Evolutionary conservation across 2,797 vertebrate species (phyloP).

Genomic region (Cebuella pygmaea): DNA sequence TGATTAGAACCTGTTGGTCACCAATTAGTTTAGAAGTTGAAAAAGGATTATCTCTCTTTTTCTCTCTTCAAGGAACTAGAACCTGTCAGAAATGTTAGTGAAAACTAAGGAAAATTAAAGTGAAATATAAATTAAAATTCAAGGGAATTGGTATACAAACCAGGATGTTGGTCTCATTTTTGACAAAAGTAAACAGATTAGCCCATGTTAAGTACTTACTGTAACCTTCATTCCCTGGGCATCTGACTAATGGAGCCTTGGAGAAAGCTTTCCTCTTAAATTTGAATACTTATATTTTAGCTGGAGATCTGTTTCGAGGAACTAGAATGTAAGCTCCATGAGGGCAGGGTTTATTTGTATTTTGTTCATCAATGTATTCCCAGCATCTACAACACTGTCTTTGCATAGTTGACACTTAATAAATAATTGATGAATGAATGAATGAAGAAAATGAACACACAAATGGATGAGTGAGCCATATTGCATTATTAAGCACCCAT

Average conservation of each 20-base stretch:
- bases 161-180: constrained; percentile 40
- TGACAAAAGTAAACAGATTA: constrained; percentile 31
- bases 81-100: constrained; percentile 13
- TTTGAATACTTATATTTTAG: constrained; percentile 50
- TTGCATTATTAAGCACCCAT: neutral
- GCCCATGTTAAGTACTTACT: neutral
- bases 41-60: constrained; percentile 1
- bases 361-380: constrained; percentile 49
- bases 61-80: neutral
- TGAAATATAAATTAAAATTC: constrained; percentile 50
- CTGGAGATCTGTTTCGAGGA: constrained; percentile 5
- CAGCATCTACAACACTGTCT: neutral
- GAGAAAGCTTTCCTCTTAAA: neutral
- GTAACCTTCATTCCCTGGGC: neutral
- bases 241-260: neutral
- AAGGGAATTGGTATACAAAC: constrained; percentile 36
- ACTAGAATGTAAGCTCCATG: constrained; percentile 71
- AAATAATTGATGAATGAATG: constrained; percentile 50
- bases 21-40: neutral
- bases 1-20: neutral
- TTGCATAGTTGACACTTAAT: constrained; percentile 10
- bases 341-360: constrained; percentile 54
- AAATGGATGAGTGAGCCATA: neutral
- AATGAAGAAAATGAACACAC: neutral
- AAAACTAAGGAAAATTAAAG: constrained; percentile 37